Base-by-base conservation (phyloP, 2,797 vertebrate genomes). In the Semotilus atromaculatus region DNA sequence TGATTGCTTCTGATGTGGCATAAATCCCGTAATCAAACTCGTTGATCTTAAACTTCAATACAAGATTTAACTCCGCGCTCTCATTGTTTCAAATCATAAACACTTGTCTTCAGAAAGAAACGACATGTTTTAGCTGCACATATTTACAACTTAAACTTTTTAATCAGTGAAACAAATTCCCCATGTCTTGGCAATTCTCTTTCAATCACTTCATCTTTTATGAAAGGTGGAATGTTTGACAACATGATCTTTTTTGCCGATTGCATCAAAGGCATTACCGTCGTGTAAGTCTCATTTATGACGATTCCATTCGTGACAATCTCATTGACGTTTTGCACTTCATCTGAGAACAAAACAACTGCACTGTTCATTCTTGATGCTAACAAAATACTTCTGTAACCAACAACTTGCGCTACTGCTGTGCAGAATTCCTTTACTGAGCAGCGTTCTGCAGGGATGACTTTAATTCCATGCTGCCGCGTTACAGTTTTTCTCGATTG, bases 21-120 rank as follows among this genome's bases (percentile, higher is more conserved):
- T 40, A 40, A 2, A 40, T 40, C 38, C 2, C 38, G 8, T 40
- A 40, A 40, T 40, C 38, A 40, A 40, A 40, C 8, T 9, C 8
- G 8, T 38, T 2, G 8, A 66, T 66, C 62, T 21, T 43, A 16
- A 79, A 40, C 4, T 68, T 80, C 4, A 68, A 36, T 80, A 16
- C 40, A 2, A 81, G 10, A 23, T 81, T 81, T 14, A 43, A 34
- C 7, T 72, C 29, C 2, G 40, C 3, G 0, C 19, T 48, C 14
- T 16, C 18, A 40, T 36, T n/a, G 18, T 81, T 81, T 55, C 68
- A 14, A 34, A 80, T 66, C 43, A 80, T 68, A 14, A 53, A 80
- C 1, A 64, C 77, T 48, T 79, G 40, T 48, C 62, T 9, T 31
- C 60, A 5, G 29, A 21, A 67, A 51, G 1, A 48, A 11, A 80